Evolutionary conservation across 2,888 invertebrate species (phyloP).

Genomic region (Mesorhabditis spiculigera): DNA sequence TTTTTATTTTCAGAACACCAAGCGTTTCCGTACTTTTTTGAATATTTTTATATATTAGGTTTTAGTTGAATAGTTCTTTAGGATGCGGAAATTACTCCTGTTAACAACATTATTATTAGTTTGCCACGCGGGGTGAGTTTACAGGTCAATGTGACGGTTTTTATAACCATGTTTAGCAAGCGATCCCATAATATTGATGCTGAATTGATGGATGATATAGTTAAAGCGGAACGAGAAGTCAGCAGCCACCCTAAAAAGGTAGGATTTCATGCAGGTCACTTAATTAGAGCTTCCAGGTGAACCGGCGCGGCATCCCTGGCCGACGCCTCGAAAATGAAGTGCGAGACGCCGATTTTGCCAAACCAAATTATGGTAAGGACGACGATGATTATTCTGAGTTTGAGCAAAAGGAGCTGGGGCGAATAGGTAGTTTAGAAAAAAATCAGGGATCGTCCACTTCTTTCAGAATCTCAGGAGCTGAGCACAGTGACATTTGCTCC

Average conservation of each 20-base stretch:
- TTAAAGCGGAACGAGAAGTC: slow-evolving; percentile 2
- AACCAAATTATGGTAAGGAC: background rate
- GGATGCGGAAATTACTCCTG: background rate
- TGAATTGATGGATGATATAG: background rate
- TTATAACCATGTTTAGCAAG: background rate
- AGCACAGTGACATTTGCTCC: slow-evolving; percentile 3
- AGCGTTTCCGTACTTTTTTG: no score
- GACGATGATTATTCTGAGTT: background rate
- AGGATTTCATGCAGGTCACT: background rate
- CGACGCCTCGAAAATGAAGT: slow-evolving; percentile 1
- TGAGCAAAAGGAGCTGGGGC: background rate
- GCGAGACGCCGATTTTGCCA: background rate
- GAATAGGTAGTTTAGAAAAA: background rate
- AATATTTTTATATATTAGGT: no score
- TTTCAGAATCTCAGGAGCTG: background rate
- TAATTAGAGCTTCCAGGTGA: background rate
- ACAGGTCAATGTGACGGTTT: background rate
- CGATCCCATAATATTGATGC: background rate
- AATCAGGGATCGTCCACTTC: background rate
- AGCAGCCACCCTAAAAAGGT: slow-evolving; percentile 1
- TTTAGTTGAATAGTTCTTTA: no score
- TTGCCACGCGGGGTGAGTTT: background rate
- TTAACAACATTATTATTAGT: background rate
- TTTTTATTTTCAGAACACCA: no score
- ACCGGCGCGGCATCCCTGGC: background rate